These are phyloP conservation scores for Mastomys natalensis DNA, from an alignment of 2,113 vertebrate species.

Conservation along the genomic window DNA sequence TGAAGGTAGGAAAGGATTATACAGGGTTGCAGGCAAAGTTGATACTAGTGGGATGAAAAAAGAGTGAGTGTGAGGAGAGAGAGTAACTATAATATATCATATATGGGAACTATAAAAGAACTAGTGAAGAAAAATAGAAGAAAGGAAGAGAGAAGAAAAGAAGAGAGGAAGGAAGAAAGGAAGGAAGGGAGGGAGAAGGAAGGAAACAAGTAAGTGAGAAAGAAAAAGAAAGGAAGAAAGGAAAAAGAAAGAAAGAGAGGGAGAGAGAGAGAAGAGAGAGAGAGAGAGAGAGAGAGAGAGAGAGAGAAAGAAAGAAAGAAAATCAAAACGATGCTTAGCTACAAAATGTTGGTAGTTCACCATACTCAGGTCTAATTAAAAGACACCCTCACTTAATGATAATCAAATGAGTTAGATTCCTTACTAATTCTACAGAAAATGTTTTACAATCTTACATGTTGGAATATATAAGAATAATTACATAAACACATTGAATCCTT, in stretches of 20 bases:
- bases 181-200: no score
- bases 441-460: neutral
- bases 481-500: neutral
- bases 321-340: neutral
- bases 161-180: no score
- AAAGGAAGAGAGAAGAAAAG: neutral
- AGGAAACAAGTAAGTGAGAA: no score
- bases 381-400: neutral
- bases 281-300: fast-evolving
- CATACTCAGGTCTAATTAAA: neutral
- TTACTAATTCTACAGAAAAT: neutral
- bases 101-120: neutral
- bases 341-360: neutral
- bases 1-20: neutral
- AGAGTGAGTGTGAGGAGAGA: no score
- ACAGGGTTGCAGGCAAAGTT: neutral
- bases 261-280: neutral
- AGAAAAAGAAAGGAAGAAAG: no score
- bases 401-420: neutral
- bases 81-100: neutral
- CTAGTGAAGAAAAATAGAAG: neutral
- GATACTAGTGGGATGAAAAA: no score
- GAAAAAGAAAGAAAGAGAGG: neutral
- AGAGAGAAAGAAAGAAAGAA: neutral
- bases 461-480: neutral